phyloP scores from a whole-genome alignment of 2,797 vertebrate species.

The Crocodylus rhombifer region DNA sequence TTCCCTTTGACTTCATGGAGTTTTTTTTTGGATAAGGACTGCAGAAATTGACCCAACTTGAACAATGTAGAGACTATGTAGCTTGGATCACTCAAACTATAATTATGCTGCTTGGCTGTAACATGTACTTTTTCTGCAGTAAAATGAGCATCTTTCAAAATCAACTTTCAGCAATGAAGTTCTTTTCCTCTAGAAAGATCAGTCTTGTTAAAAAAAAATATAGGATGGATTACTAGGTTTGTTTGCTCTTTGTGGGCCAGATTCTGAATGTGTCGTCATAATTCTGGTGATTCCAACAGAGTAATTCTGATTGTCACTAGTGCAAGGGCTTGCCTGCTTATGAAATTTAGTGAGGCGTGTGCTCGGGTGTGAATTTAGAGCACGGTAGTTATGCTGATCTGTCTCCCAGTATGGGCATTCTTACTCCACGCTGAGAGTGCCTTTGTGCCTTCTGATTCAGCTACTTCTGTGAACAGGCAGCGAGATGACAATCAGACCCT shows the following conservation, averaged over 20 bases:
- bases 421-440: neutral
- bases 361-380: constrained; percentile 3
- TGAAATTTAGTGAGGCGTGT: constrained; percentile 1
- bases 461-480: neutral
- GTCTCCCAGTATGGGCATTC: neutral
- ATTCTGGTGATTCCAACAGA: neutral
- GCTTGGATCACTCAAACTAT: neutral
- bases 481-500: neutral
- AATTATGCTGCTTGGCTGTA: neutral
- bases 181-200: neutral
- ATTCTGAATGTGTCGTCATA: neutral
- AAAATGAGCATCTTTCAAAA: neutral
- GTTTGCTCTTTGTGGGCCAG: neutral
- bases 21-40: neutral
- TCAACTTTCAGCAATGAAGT: neutral
- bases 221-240: neutral
- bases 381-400: neutral
- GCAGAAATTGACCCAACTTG: neutral
- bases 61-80: neutral
- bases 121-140: neutral
- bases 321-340: neutral
- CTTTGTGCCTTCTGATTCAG: neutral
- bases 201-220: neutral
- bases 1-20: neutral
- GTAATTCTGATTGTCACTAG: neutral